phyloP scores from a whole-genome alignment of 2,113 vertebrate genomes.

The Hassar affinis region DNA sequence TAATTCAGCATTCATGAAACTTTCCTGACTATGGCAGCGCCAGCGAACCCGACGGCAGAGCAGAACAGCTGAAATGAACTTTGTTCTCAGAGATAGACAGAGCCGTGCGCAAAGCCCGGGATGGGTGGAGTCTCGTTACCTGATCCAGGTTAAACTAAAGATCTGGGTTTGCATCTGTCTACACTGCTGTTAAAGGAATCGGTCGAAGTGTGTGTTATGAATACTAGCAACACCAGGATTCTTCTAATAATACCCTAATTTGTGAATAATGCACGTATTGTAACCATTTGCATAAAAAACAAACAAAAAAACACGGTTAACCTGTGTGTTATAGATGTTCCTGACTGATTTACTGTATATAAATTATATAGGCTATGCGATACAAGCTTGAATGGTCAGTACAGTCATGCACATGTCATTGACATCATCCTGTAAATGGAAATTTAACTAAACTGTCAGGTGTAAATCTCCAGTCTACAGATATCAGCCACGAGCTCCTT shows the following conservation, averaged over 20 bases:
- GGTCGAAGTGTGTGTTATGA: background rate
- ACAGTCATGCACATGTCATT: too few relatives aligned
- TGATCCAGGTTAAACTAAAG: slow-evolving; percentile 37
- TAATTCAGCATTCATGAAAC: background rate
- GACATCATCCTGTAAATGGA: background rate
- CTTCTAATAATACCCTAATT: background rate
- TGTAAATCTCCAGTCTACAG: background rate
- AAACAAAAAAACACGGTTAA: background rate
- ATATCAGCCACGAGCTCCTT: background rate
- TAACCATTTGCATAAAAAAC: background rate
- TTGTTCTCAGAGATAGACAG: background rate
- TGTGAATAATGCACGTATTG: background rate
- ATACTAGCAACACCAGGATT: background rate
- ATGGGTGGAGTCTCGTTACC: too few relatives aligned
- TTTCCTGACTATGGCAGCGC: background rate
- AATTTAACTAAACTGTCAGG: background rate
- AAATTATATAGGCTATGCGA: background rate
- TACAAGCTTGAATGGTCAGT: background rate
- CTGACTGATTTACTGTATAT: background rate
- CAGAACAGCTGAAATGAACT: background rate
- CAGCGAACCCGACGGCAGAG: background rate
- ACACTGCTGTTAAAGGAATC: background rate
- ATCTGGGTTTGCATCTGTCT: background rate
- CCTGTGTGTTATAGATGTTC: too few relatives aligned
- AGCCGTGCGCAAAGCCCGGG: background rate